Evolutionary conservation across 2,113 vertebrate species (phyloP).

Genomic region (Campylomormyrus tamandua): DNA sequence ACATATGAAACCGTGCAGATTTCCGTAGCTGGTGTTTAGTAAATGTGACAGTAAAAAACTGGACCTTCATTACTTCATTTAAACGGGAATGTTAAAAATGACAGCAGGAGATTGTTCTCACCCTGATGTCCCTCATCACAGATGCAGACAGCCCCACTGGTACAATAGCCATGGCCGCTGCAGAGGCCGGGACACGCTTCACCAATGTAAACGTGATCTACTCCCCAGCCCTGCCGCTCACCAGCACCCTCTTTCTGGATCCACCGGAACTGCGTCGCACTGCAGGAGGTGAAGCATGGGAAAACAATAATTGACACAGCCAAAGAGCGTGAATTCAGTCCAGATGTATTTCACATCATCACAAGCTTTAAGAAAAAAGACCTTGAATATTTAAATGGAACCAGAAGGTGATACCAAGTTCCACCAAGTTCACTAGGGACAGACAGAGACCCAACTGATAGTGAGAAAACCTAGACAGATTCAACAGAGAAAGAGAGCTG

Average conservation of each 20-base stretch:
- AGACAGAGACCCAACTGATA: background rate
- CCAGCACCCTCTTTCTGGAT: constrained; percentile 86
- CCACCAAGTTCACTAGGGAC: background rate
- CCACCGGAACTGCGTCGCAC: constrained; percentile 96
- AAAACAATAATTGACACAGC: background rate
- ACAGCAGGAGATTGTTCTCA: constrained; percentile 35
- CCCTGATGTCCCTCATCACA: constrained; percentile 90
- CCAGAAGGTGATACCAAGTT: background rate
- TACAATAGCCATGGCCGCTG: constrained; percentile 88
- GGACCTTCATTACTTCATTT: background rate
- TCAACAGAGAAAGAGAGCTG: background rate
- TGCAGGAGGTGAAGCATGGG: constrained; percentile 40
- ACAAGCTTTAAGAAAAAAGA: background rate
- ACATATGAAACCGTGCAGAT: background rate
- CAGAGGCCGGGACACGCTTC: constrained; percentile 89
- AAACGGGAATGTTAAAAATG: background rate
- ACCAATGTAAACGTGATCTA: constrained; percentile 92
- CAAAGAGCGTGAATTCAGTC: background rate
- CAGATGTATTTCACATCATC: background rate
- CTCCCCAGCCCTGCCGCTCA: constrained; percentile 89
- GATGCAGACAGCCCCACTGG: constrained; percentile 82
- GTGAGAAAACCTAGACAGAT: background rate
- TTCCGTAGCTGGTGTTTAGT: background rate
- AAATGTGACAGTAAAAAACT: background rate
- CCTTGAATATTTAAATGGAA: background rate